These are phyloP conservation scores for Neoitamus cyanurus DNA, from an alignment of 2,888 invertebrate genomes.

Conservation along the genomic window DNA sequence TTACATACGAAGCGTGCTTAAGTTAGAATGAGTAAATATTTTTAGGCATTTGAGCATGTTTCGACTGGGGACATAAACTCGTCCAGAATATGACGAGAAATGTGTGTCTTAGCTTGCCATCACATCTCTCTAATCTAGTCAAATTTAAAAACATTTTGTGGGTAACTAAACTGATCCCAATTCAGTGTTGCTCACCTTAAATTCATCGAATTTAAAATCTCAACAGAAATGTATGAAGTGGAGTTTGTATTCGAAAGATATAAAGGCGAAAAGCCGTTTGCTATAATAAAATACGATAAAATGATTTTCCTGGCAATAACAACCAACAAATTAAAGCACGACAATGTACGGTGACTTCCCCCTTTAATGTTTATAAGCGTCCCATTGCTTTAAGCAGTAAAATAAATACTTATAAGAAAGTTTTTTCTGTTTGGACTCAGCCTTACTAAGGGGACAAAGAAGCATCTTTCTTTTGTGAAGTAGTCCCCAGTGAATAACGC, in stretches of 20 bases:
- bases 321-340: too few relatives aligned
- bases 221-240: neutral
- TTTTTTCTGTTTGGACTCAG: neutral
- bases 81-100: neutral
- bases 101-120: neutral
- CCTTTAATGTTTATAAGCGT: neutral
- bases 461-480: neutral
- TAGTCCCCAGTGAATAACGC: neutral
- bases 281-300: too few relatives aligned
- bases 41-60: neutral
- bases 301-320: too few relatives aligned
- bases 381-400: neutral
- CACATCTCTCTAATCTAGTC: neutral
- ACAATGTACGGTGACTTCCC: too few relatives aligned
- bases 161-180: neutral
- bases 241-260: neutral
- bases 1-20: neutral
- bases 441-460: neutral
- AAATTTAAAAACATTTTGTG: neutral
- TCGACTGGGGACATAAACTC: neutral
- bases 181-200: neutral
- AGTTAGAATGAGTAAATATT: neutral
- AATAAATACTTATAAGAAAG: neutral
- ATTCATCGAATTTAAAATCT: neutral
- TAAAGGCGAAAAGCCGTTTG: too few relatives aligned